phyloP scores from a whole-genome alignment of 2,888 invertebrate species.

The Teleiodes luculella region DNA sequence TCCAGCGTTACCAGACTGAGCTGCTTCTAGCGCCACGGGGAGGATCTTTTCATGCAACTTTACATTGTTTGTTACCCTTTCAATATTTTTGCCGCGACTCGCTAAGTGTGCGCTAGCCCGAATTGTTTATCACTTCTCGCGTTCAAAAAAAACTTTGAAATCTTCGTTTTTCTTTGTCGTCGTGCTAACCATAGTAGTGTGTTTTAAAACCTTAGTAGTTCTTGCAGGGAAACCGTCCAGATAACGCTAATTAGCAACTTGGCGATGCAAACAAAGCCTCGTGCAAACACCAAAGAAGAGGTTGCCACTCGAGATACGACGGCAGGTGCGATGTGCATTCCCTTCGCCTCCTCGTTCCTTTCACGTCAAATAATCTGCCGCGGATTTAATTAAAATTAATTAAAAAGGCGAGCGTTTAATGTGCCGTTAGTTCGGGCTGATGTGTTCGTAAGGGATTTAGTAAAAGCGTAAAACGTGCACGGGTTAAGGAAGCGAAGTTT shows the following conservation, averaged over 20 bases:
- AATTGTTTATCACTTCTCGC: no score
- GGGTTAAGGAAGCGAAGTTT: no score
- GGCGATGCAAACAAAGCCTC: conserved; percentile 40
- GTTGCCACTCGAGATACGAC: not conserved
- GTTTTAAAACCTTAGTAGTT: not conserved
- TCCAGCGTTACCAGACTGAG: no score
- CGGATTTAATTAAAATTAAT: conserved; percentile 10
- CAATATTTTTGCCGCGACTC: no score
- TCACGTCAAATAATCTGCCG: conserved; percentile 4
- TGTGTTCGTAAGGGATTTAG: conserved; percentile 1
- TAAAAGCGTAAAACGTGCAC: no score
- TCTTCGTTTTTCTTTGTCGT: no score
- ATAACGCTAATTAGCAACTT: conserved; percentile 55
- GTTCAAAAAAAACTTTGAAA: no score
- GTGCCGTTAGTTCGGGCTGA: not conserved
- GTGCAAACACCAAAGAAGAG: not conserved
- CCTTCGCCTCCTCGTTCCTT: conserved; percentile 5
- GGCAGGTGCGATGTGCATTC: conserved; percentile 22
- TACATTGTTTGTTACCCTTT: no score
- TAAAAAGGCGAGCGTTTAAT: conserved; percentile 10
- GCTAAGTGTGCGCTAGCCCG: no score
- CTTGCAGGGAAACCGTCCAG: conserved; percentile 27
- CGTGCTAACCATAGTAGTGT: no score
- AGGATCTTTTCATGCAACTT: no score
- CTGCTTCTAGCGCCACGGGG: no score